Evolutionary conservation across 2,888 invertebrate genomes (phyloP).

Genomic region (Drosophila pseudotalamancana): DNA sequence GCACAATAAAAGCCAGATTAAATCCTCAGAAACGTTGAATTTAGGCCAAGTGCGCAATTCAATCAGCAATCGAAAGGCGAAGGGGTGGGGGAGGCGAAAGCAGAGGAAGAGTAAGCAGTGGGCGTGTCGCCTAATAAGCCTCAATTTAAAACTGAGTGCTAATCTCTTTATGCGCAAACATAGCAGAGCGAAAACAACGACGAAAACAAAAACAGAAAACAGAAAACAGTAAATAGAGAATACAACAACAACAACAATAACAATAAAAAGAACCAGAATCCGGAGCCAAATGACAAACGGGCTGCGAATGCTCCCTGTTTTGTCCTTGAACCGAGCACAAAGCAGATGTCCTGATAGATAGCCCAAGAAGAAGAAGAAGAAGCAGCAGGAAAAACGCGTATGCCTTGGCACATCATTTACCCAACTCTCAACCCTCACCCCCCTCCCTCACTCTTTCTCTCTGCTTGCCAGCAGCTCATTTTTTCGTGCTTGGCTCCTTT

Average conservation of each 20-base stretch:
- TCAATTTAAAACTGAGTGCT: slow-evolving; percentile 61
- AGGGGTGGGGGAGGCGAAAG: fast-evolving
- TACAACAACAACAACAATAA: slow-evolving; percentile 2
- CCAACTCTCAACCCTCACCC: neutral
- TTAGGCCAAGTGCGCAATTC: slow-evolving; percentile 50
- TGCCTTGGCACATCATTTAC: slow-evolving; percentile 51
- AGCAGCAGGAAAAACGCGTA: slow-evolving; percentile 30
- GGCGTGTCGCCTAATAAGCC: slow-evolving; percentile 45
- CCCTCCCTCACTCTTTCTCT: neutral
- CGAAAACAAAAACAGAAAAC: slow-evolving; percentile 19
- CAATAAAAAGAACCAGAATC: too few relatives aligned
- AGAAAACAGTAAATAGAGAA: slow-evolving; percentile 12
- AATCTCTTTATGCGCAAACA: slow-evolving; percentile 53
- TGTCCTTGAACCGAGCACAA: slow-evolving; percentile 46
- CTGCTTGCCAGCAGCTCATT: slow-evolving; percentile 13
- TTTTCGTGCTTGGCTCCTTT: slow-evolving; percentile 17
- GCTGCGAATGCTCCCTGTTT: slow-evolving; percentile 8
- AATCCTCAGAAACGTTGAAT: slow-evolving; percentile 44
- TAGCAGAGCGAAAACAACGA: slow-evolving; percentile 27
- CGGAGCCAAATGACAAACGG: slow-evolving; percentile 15
- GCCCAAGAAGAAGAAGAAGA: neutral
- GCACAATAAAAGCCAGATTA: slow-evolving; percentile 55
- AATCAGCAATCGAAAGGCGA: slow-evolving; percentile 24
- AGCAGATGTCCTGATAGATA: slow-evolving; percentile 17
- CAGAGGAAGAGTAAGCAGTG: neutral